phyloP scores from a whole-genome alignment of 2,113 vertebrate species.

The Copsychus sechellarum region DNA sequence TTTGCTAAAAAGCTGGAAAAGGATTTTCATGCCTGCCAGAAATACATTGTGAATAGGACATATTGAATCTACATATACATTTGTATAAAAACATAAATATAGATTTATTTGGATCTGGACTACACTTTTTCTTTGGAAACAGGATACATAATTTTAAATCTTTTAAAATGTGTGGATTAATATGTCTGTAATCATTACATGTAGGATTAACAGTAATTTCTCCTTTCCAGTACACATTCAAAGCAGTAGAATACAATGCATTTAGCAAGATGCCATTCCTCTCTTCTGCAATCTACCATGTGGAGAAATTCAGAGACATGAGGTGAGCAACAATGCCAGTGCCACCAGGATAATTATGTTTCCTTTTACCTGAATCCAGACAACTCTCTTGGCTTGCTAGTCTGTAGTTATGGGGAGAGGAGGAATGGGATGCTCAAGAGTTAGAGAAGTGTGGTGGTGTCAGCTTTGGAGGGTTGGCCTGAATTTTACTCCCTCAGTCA shows the following conservation, averaged over 20 bases:
- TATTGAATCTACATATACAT: not conserved
- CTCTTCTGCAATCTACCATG: not conserved
- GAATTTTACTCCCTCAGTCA: not conserved
- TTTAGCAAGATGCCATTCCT: not conserved
- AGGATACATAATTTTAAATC: not conserved
- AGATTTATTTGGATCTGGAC: not conserved
- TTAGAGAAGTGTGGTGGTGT: not conserved
- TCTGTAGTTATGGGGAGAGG: not conserved
- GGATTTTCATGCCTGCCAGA: not conserved
- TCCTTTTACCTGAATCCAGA: not conserved
- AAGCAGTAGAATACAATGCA: not conserved
- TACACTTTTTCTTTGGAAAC: not conserved
- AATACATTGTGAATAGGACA: not conserved
- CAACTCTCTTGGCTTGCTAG: not conserved
- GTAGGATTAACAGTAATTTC: not conserved
- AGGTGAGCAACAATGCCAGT: not conserved
- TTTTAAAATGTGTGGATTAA: not conserved
- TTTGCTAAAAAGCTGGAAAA: not conserved
- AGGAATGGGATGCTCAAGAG: not conserved
- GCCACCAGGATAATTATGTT: not conserved
- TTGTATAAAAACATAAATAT: not conserved
- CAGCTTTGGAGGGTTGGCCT: not conserved
- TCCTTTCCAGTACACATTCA: not conserved
- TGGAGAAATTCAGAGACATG: not conserved
- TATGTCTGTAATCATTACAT: not conserved